Conservation (phyloP, 2,113 vertebrate genomes). For the Pipra filicauda region DNA sequence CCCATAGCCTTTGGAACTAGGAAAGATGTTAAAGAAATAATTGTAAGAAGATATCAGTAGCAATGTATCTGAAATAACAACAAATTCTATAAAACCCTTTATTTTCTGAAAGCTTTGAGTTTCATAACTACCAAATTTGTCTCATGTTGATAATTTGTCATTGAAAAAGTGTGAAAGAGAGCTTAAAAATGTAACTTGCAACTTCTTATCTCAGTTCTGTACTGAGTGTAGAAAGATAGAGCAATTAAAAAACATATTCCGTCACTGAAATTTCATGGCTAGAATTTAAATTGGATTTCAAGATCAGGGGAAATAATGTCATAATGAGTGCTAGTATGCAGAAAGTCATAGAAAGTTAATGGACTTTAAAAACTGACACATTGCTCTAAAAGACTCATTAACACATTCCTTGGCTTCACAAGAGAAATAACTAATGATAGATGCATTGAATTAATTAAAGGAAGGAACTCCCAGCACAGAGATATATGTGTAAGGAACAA, state of each 20-base stretch:
- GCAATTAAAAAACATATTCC: slow-evolving; percentile 26
- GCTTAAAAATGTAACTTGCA: slow-evolving; percentile 2
- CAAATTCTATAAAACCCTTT: background rate
- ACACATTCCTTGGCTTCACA: background rate
- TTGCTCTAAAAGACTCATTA: slow-evolving; percentile 55
- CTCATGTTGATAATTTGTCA: background rate
- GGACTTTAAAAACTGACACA: slow-evolving; percentile 52
- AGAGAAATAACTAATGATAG: slow-evolving; percentile 36
- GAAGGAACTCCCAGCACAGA: background rate
- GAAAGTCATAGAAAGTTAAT: slow-evolving; percentile 61
- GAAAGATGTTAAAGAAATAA: background rate
- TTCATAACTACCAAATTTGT: background rate
- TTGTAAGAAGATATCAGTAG: background rate
- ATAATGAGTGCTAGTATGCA: slow-evolving; percentile 43
- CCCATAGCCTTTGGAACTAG: background rate
- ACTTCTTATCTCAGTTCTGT: background rate
- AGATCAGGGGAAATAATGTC: slow-evolving; percentile 49
- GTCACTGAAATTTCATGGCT: slow-evolving; percentile 17
- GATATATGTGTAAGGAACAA: background rate
- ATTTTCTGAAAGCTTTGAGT: background rate
- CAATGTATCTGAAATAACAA: background rate
- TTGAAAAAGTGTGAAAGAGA: slow-evolving; percentile 16
- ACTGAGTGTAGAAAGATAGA: background rate
- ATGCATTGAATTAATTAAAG: slow-evolving; percentile 48
- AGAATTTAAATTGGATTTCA: slow-evolving; percentile 61